A percentile compares a stretch with the other conserved stretches of the same genome.
These are phyloP conservation scores for Lucinisca nassula DNA, from an alignment of 2,888 invertebrate genomes.

Conservation along the genomic window DNA sequence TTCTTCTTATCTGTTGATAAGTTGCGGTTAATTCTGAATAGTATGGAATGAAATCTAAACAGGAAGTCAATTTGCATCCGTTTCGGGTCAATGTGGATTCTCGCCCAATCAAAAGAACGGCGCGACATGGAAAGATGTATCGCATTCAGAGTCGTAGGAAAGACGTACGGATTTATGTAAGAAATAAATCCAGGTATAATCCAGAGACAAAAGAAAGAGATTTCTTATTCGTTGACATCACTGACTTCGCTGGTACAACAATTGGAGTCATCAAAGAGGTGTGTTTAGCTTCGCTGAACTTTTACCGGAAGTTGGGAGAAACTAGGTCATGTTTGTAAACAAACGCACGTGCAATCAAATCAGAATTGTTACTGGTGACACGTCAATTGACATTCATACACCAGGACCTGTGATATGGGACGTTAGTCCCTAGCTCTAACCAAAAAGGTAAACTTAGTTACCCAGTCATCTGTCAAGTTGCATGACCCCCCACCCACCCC, in stretches of 20 bases:
- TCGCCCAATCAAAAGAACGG: not conserved
- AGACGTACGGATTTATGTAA: constrained; percentile 57
- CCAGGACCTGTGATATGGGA: too few species aligned
- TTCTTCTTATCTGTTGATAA: not conserved
- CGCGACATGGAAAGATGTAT: constrained; percentile 16
- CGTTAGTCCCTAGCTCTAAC: too few species aligned
- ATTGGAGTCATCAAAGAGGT: constrained; percentile 72
- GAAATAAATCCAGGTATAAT: constrained; percentile 69
- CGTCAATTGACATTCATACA: too few species aligned
- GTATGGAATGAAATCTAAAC: too few species aligned
- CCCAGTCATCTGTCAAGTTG: too few species aligned
- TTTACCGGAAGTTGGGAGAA: constrained; percentile 33
- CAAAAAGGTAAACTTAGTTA: too few species aligned
- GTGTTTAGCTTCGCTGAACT: not conserved
- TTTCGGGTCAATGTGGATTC: not conserved
- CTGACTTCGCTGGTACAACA: constrained; percentile 68
- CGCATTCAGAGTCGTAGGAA: constrained; percentile 17
- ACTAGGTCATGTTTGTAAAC: constrained; percentile 48
- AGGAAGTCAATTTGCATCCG: not conserved
- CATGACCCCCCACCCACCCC: too few species aligned
- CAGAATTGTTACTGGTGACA: too few species aligned
- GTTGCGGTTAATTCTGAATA: not conserved
- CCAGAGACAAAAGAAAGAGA: constrained; percentile 61
- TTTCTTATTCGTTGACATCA: constrained; percentile 61
- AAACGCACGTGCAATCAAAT: not conserved